Conservation (phyloP, 1,140 invertebrate genomes). For the Drosophila funebris region DNA sequence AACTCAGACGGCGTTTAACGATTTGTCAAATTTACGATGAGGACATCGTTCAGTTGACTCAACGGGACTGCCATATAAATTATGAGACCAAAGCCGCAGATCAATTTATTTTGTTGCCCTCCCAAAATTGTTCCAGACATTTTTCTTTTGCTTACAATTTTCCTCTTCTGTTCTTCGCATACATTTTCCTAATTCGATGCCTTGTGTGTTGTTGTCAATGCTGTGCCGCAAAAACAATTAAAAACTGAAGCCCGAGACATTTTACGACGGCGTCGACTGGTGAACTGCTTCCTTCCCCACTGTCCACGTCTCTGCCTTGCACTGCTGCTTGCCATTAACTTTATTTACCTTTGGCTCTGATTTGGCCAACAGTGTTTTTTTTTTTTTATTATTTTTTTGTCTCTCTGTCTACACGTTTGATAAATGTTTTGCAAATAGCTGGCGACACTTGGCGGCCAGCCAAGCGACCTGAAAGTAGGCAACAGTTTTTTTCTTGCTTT, state of each 20-base stretch:
- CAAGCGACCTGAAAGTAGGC: slow-evolving; percentile 66
- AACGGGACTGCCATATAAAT: slow-evolving; percentile 56
- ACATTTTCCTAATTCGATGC: slow-evolving; percentile 1
- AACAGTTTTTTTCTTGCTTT: slow-evolving; percentile 37
- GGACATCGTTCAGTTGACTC: neutral
- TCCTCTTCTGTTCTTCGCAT: neutral
- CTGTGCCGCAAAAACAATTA: slow-evolving; percentile 72
- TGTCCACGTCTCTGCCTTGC: neutral
- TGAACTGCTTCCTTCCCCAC: neutral
- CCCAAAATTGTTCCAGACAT: slow-evolving; percentile 58
- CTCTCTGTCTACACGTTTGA: slow-evolving; percentile 57
- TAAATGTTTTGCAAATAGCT: slow-evolving; percentile 73
- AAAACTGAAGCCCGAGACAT: slow-evolving; percentile 64
- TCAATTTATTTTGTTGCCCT: slow-evolving; percentile 77
- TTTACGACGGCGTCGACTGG: slow-evolving; percentile 52
- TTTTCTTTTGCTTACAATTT: slow-evolving; percentile 4
- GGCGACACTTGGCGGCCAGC: slow-evolving; percentile 69
- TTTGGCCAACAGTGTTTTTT: slow-evolving; percentile 44
- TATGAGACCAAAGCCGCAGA: slow-evolving; percentile 70
- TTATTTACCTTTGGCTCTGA: slow-evolving; percentile 70
- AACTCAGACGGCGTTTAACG: slow-evolving; percentile 40
- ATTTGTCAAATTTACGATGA: slow-evolving; percentile 63
- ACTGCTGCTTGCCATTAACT: slow-evolving; percentile 45
- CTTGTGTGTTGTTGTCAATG: slow-evolving; percentile 42
- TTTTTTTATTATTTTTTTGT: slow-evolving; percentile 27